phyloP scores from a whole-genome alignment of 2,888 invertebrate genomes.

The Deilephila porcellus region DNA sequence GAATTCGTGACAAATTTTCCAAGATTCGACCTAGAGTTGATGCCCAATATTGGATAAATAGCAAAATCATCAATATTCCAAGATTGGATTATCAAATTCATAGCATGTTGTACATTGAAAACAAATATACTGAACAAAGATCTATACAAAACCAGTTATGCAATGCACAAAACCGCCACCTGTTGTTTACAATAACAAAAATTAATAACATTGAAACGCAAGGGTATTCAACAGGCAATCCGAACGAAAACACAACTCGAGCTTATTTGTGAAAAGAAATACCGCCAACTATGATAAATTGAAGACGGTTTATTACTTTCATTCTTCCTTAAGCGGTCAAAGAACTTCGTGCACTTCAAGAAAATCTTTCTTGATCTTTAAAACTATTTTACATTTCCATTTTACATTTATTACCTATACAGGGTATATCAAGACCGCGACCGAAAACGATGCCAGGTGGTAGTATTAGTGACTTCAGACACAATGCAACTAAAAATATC shows the following conservation, averaged over 20 bases:
- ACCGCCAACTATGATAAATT: neutral
- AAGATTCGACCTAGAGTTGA: too few relatives aligned
- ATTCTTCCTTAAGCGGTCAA: neutral
- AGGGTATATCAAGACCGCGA: too few relatives aligned
- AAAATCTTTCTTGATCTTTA: neutral
- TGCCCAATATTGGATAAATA: neutral
- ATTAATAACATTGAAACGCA: slow-evolving; percentile 22
- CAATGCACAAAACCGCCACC: neutral
- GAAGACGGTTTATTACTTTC: neutral
- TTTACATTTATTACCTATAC: too few relatives aligned
- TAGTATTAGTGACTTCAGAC: too few relatives aligned
- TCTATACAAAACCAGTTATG: neutral
- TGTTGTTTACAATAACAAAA: slow-evolving; percentile 24
- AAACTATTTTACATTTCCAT: neutral
- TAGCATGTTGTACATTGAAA: neutral
- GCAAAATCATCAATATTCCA: neutral
- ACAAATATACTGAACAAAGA: neutral
- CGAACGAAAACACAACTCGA: neutral
- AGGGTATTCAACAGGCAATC: slow-evolving; percentile 10
- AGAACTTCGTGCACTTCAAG: neutral
- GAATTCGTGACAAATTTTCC: neutral
- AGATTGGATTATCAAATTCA: neutral
- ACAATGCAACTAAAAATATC: too few relatives aligned
- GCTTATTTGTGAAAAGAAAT: slow-evolving; percentile 6
- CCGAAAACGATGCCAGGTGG: too few relatives aligned